Conservation (phyloP, 2,888 invertebrate genomes). For the Diarsia rubi region DNA sequence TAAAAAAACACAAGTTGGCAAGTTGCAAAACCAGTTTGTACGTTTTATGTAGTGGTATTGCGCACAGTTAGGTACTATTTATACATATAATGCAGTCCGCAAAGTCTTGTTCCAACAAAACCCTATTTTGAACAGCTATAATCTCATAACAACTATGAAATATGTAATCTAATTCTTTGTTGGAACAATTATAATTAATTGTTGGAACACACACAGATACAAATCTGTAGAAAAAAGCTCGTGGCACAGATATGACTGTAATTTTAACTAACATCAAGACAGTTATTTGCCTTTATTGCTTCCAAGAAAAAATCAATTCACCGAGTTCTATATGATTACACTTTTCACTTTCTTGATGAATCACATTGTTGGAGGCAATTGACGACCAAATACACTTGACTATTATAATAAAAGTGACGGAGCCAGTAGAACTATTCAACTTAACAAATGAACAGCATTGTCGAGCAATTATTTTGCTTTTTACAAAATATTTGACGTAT, state of each 20-base stretch:
- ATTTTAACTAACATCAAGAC: constrained; percentile 34
- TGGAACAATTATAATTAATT: no score
- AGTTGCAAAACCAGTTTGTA: constrained; percentile 74
- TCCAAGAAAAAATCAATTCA: constrained; percentile 41
- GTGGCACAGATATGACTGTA: constrained; percentile 32
- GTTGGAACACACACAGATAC: constrained; percentile 14
- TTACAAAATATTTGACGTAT: constrained; percentile 13
- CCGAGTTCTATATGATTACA: constrained; percentile 20
- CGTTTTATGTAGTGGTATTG: constrained; percentile 71
- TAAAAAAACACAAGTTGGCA: constrained; percentile 69
- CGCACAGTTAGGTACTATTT: constrained; percentile 68
- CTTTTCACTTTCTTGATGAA: constrained; percentile 54
- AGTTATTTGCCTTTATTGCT: constrained; percentile 43
- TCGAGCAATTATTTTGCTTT: constrained; percentile 22
- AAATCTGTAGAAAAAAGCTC: constrained; percentile 28
- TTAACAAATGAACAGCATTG: constrained; percentile 20
- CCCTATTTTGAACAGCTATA: constrained; percentile 34
- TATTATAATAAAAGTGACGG: constrained; percentile 17
- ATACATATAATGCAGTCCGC: constrained; percentile 48
- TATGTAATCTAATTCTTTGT: constrained; percentile 31
- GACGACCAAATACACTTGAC: constrained; percentile 6
- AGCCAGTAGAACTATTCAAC: constrained; percentile 23
- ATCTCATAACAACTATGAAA: constrained; percentile 34
- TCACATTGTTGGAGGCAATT: constrained; percentile 34
- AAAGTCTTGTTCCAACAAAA: constrained; percentile 33